These are phyloP conservation scores for Macaria notata DNA, from an alignment of 2,888 invertebrate species.

Conservation along the genomic window DNA sequence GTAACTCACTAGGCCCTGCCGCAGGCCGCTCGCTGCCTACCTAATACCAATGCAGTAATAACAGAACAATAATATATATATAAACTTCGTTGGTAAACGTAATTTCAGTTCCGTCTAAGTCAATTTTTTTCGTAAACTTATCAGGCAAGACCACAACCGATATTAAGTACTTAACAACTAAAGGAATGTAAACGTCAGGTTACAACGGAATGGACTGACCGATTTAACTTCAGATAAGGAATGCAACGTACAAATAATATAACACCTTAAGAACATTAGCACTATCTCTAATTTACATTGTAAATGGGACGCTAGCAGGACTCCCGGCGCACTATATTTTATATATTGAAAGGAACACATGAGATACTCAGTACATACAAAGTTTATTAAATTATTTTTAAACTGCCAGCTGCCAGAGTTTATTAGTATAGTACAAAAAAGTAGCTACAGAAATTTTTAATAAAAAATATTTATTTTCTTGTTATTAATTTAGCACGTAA, in stretches of 20 bases:
- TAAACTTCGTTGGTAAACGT: constrained; percentile 79
- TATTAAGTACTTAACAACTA: constrained; percentile 82
- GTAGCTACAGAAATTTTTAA: too few relatives aligned
- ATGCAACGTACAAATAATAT: constrained; percentile 47
- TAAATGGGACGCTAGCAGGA: constrained; percentile 10
- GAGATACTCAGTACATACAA: not conserved
- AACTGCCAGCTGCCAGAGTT: constrained; percentile 2
- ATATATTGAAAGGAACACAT: constrained; percentile 5
- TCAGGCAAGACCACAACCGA: constrained; percentile 84
- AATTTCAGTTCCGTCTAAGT: constrained; percentile 77
- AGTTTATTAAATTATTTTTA: not conserved
- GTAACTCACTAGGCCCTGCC: constrained; percentile 75
- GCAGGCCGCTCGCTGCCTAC: constrained; percentile 52
- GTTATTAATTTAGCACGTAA: too few relatives aligned
- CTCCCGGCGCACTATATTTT: constrained; percentile 12
- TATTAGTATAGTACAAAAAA: too few relatives aligned
- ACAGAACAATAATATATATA: constrained; percentile 58
- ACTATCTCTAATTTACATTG: constrained; percentile 27
- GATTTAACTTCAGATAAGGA: constrained; percentile 47
- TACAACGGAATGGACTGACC: constrained; percentile 60
- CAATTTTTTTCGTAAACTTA: constrained; percentile 76
- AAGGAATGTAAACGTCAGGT: constrained; percentile 74
- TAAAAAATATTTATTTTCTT: too few relatives aligned
- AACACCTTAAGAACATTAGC: constrained; percentile 41
- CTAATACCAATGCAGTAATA: constrained; percentile 62